These are phyloP conservation scores for Origma solitaria DNA, from an alignment of 2,113 vertebrate genomes.

Conservation along the genomic window DNA sequence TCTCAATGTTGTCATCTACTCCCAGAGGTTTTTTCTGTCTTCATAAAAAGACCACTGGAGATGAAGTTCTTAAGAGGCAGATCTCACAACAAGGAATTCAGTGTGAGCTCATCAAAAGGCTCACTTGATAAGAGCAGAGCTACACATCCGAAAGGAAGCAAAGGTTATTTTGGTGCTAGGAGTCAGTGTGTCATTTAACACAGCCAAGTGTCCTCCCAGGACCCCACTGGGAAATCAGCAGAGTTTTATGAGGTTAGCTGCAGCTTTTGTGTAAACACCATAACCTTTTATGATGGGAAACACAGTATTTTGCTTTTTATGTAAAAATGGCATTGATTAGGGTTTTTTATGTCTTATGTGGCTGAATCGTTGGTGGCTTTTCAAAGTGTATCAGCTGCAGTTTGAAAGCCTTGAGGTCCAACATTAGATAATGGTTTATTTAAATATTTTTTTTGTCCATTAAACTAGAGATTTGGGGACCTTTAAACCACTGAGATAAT, in stretches of 20 bases:
- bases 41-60: background rate
- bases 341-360: background rate
- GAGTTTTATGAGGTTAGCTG: constrained; percentile 73
- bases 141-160: constrained; percentile 21
- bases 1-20: background rate
- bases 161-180: constrained; percentile 13
- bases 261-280: constrained; percentile 75
- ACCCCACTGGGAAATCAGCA: constrained; percentile 72
- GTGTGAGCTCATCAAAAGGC: background rate
- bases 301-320: constrained; percentile 68
- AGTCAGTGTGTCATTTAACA: constrained; percentile 47
- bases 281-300: constrained; percentile 82
- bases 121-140: background rate
- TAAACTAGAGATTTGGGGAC: constrained; percentile 29
- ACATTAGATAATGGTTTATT: constrained; percentile 40
- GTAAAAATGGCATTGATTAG: constrained; percentile 61
- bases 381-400: background rate
- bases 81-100: background rate
- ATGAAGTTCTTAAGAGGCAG: background rate
- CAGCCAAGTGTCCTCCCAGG: constrained; percentile 70
- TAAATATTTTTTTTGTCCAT: constrained; percentile 18
- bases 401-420: constrained; percentile 28
- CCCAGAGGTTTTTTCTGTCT: background rate
- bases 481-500: constrained; percentile 15
- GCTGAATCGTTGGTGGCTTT: constrained; percentile 2